Evolutionary conservation across 2,113 vertebrate genomes (phyloP), one percentile per base, ranked within the genome.

Genomic region (Orycteropus afer): DNA sequence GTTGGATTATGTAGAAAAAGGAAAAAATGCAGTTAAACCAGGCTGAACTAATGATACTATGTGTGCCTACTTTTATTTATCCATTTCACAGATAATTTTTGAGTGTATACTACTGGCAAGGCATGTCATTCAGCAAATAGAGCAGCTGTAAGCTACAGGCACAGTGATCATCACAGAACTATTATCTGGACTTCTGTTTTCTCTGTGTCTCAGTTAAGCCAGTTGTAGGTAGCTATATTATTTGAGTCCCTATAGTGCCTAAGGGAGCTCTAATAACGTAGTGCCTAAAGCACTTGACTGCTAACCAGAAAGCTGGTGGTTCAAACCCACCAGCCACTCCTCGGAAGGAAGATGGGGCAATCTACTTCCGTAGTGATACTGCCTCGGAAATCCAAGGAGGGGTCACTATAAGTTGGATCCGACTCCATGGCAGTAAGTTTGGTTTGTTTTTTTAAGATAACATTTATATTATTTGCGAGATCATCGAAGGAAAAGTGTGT

Each of bases 381-480:
- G n/a, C n/a, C n/a, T n/a, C n/a, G n/a, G n/a, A n/a, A n/a, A n/a
- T n/a, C n/a, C n/a, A n/a, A n/a, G n/a, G n/a, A n/a, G n/a, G n/a
- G n/a, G n/a, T n/a, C n/a, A n/a, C n/a, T n/a, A n/a, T n/a, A n/a
- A n/a, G n/a, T n/a, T n/a, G n/a, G n/a, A n/a, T n/a, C n/a, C n/a
- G n/a, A n/a, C n/a, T n/a, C n/a, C n/a, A n/a, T n/a, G n/a, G n/a
- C n/a, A n/a, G n/a, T n/a, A n/a, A n/a, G n/a, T n/a, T n/a, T n/a
- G n/a, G n/a, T n/a, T n/a, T n/a, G n/a, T n/a, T n/a, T n/a, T n/a
- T n/a, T n/a, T n/a, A n/a, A 74, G 25, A 42, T 42, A 11, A 22
- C 82, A 82, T 49, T 88, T 88, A 86, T 76, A 86, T 92, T 77
- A 40, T 86, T 86, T 82, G 76, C 13, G 23, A 92, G 40, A 61